Conservation (phyloP, 2,113 vertebrate genomes). For the Xenus cinereus region DNA sequence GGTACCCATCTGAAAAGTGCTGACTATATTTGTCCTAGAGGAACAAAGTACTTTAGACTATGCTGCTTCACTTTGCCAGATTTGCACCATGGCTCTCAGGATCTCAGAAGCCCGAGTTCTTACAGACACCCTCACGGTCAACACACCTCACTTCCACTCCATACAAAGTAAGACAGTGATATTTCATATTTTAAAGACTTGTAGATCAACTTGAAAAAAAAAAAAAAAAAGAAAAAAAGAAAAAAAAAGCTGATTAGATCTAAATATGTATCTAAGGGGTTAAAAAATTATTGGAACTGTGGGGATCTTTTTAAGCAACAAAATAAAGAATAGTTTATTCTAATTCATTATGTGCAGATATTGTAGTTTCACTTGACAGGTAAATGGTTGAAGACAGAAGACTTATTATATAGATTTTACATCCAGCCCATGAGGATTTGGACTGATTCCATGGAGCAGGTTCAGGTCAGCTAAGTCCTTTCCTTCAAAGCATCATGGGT, state of each 20-base stretch:
- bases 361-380: constrained; percentile 65
- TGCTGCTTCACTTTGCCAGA: background rate
- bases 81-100: background rate
- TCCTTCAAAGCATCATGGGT: constrained; percentile 82
- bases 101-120: background rate
- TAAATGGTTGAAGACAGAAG: constrained; percentile 73
- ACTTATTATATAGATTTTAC: constrained; percentile 75
- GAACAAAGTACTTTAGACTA: fast-evolving
- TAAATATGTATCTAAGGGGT: background rate
- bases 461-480: constrained; percentile 81
- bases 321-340: constrained; percentile 7
- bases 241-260: background rate
- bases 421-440: constrained; percentile 76
- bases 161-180: background rate
- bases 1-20: background rate
- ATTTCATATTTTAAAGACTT: background rate
- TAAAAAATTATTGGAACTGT: background rate
- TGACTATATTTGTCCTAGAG: background rate
- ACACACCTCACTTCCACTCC: background rate
- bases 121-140: background rate
- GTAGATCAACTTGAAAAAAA: background rate
- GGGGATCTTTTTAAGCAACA: background rate
- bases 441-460: constrained; percentile 76
- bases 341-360: constrained; percentile 61
- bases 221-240: background rate